Base-by-base conservation (phyloP, 1,140 invertebrate species). In the Drosophila arizonae region DNA sequence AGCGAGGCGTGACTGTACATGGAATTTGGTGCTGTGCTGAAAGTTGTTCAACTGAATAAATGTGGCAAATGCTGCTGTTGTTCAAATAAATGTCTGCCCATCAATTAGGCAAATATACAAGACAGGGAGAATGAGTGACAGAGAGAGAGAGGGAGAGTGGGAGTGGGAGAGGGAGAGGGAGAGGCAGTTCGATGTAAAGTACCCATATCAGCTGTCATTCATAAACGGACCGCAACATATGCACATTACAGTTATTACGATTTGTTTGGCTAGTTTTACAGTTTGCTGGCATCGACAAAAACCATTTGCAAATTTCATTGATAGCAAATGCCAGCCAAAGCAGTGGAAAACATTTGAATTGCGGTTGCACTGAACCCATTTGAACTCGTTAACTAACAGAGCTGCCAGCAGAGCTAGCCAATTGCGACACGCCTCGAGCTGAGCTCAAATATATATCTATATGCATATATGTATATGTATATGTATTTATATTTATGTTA, bases 171-270 rank as follows among this genome's bases (percentile, higher is more conserved):
- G 17, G n/a, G 28, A 24, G 21, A 5, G 10, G 17, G 41, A 2
- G 21, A 39, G 17, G 9, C 28, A 15, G 3, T 11, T 21, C 41
- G 55, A 4, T 57, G 13, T 26, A 4, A 15, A 50, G 26, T 17
- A 55, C 52, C 52, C 68, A 57, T 36, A 51, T 57, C 45, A 55
- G 36, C 43, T 56, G 70, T 67, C 55, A 55, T 43, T 66, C 46
- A 66, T 65, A 58, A 65, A 52, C 39, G 8, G 28, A 72, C 69
- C 52, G 28, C 54, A 72, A 66, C 54, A 71, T 57, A 72, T 72
- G 69, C 62, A 39, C 26, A 72, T 60, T 72, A 72, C 64, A 60
- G 41, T 72, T 72, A 67, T 72, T 72, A 46, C 39, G 54, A 46
- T 58, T 71, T 51, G 61, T 57, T 58, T 26, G 62, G 15, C 10